phyloP scores from a whole-genome alignment of 2,797 vertebrate species.

The Sebastes taczanowskii region DNA sequence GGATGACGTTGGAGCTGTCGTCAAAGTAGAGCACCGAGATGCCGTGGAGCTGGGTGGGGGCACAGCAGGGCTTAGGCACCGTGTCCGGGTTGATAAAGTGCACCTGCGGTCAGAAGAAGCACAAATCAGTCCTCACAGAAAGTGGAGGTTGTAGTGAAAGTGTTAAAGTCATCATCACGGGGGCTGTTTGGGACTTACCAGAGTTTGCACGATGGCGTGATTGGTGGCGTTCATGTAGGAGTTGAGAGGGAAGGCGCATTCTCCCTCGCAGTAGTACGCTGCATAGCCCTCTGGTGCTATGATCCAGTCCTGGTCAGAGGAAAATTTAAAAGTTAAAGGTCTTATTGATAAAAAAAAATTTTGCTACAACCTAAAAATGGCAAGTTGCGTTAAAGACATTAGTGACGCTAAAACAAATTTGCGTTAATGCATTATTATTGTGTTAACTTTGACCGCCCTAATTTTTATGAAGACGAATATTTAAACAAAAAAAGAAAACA shows the following conservation, averaged over 20 bases:
- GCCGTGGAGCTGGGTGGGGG: slow-evolving; percentile 97
- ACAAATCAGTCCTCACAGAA: not conserved
- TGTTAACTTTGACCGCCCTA: too few species aligned
- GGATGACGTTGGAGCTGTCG: slow-evolving; percentile 98
- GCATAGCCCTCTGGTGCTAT: slow-evolving; percentile 98
- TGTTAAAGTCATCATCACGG: not conserved
- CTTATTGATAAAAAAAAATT: too few species aligned
- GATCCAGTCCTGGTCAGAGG: slow-evolving; percentile 92
- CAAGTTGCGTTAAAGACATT: too few species aligned
- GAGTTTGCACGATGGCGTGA: slow-evolving; percentile 98
- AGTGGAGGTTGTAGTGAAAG: not conserved
- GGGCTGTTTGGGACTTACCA: slow-evolving; percentile 83
- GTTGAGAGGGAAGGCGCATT: slow-evolving; percentile 97
- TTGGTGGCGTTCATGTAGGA: slow-evolving; percentile 99
- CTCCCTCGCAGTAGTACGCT: slow-evolving; percentile 97
- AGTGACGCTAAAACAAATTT: too few species aligned
- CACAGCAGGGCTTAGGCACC: slow-evolving; percentile 97
- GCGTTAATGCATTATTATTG: too few species aligned
- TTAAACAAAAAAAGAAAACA: too few species aligned
- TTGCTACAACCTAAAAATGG: too few species aligned
- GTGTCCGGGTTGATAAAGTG: slow-evolving; percentile 98
- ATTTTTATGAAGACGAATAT: fast-evolving
- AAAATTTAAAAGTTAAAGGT: not conserved
- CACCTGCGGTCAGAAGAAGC: slow-evolving; percentile 82
- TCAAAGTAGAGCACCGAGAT: slow-evolving; percentile 99